Percentiles rank a stretch among this genome's conserved stretches.
These are phyloP conservation scores for Meta bourneti DNA, from an alignment of 2,888 invertebrate species.

Conservation along the genomic window DNA sequence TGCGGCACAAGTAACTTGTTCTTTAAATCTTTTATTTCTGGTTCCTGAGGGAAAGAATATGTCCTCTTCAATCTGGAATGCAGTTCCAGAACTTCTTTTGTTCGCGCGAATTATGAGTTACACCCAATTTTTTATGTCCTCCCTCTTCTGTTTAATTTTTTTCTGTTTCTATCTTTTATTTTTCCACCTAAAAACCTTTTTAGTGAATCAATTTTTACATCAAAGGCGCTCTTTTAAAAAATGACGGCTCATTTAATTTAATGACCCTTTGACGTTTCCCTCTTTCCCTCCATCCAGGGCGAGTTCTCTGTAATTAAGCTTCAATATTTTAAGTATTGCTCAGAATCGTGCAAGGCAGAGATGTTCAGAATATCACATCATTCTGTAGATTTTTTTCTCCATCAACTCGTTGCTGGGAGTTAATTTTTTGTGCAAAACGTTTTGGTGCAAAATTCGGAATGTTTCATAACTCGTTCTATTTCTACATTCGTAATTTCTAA, in stretches of 20 bases:
- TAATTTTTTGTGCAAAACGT: too few species aligned
- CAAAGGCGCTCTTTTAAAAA: constrained; percentile 30
- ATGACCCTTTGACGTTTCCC: constrained; percentile 22
- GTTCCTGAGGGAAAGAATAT: neutral
- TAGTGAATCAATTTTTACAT: constrained; percentile 57
- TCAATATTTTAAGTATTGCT: constrained; percentile 52
- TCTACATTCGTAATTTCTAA: too few species aligned
- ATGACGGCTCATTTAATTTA: constrained; percentile 55
- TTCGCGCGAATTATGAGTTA: constrained; percentile 32
- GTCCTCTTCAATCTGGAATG: neutral
- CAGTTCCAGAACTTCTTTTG: constrained; percentile 11
- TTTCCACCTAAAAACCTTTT: constrained; percentile 8
- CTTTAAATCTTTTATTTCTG: neutral
- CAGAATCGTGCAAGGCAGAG: constrained; percentile 17
- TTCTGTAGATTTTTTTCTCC: neutral
- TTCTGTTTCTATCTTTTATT: neutral
- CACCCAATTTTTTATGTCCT: constrained; percentile 54
- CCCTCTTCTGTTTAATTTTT: constrained; percentile 2
- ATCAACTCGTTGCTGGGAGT: neutral
- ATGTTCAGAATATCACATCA: neutral
- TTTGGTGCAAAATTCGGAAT: too few species aligned
- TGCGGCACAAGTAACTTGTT: neutral
- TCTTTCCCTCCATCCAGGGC: neutral
- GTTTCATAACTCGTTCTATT: too few species aligned
- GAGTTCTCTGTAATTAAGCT: constrained; percentile 51